phyloP scores from a whole-genome alignment of 2,797 vertebrate genomes.

The Melanotaenia trifasciata region DNA sequence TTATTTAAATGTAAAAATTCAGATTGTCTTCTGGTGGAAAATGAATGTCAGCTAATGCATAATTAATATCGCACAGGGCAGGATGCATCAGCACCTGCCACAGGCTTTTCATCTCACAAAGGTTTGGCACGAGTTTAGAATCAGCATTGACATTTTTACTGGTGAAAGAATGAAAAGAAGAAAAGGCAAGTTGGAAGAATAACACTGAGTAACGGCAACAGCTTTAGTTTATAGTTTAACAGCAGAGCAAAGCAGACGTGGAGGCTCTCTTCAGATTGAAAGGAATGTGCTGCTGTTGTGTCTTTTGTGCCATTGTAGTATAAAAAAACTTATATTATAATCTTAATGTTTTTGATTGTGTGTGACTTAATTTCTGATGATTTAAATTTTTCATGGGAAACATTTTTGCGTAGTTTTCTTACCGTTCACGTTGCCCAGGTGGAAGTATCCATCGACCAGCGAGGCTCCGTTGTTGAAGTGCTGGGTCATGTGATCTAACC shows the following conservation, averaged over 20 bases:
- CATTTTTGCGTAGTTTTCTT: slow-evolving; percentile 1
- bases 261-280: background rate
- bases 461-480: slow-evolving; percentile 96
- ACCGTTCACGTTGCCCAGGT: slow-evolving; percentile 89
- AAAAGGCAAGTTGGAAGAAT: slow-evolving; percentile 9
- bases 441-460: slow-evolving; percentile 93
- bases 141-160: slow-evolving; percentile 26
- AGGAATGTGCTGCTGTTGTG: background rate
- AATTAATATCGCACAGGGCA: slow-evolving; percentile 33
- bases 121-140: background rate
- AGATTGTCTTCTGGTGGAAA: slow-evolving; percentile 29
- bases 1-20: slow-evolving; percentile 24
- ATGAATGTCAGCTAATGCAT: slow-evolving; percentile 39
- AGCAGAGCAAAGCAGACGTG: background rate
- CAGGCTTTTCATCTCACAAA: slow-evolving; percentile 15
- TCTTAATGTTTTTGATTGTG: background rate
- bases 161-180: background rate
- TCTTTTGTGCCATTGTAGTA: slow-evolving; percentile 7
- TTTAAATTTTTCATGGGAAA: background rate
- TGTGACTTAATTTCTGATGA: background rate
- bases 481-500: slow-evolving; percentile 98
- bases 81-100: slow-evolving; percentile 23
- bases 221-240: slow-evolving; percentile 5
- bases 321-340: background rate
- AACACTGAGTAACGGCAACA: slow-evolving; percentile 21